A percentile compares a stretch with the other conserved stretches of the same genome.
Evolutionary conservation across 2,888 invertebrate species (phyloP).

Genomic region (Rhagophthalmus giganteus): DNA sequence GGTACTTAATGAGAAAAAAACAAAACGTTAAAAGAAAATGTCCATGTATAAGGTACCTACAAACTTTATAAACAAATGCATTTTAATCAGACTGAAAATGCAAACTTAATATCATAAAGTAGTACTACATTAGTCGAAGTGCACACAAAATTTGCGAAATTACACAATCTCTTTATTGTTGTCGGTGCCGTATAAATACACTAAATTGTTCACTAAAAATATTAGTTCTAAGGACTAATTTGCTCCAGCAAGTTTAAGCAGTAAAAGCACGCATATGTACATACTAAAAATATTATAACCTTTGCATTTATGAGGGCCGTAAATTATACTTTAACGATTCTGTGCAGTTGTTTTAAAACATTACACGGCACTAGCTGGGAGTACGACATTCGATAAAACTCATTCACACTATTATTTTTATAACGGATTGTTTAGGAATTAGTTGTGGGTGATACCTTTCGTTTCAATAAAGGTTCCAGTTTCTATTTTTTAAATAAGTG

Average conservation of each 20-base stretch:
- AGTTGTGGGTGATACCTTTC: too few relatives aligned
- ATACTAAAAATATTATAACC: constrained; percentile 55
- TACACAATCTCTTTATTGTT: constrained; percentile 30
- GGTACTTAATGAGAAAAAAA: too few relatives aligned
- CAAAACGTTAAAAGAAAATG: not conserved
- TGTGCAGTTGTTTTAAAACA: constrained; percentile 56
- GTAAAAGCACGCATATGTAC: constrained; percentile 38
- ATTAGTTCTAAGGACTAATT: constrained; percentile 21
- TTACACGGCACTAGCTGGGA: constrained; percentile 43
- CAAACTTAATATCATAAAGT: constrained; percentile 22
- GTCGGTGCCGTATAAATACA: constrained; percentile 1
- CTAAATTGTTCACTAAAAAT: constrained; percentile 21
- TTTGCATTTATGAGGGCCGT: constrained; percentile 54
- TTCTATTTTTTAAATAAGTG: too few relatives aligned
- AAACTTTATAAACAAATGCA: too few relatives aligned
- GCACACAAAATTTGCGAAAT: constrained; percentile 33
- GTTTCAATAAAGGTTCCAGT: too few relatives aligned
- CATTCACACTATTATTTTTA: constrained; percentile 42
- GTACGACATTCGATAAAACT: constrained; percentile 47
- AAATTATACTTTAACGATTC: constrained; percentile 57
- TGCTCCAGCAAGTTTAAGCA: constrained; percentile 28
- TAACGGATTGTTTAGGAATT: constrained; percentile 30
- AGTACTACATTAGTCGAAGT: constrained; percentile 25
- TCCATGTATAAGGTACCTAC: not conserved
- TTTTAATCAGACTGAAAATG: constrained; percentile 13